phyloP scores from a whole-genome alignment of 1,140 invertebrate species.

The Dendroctonus valens region DNA sequence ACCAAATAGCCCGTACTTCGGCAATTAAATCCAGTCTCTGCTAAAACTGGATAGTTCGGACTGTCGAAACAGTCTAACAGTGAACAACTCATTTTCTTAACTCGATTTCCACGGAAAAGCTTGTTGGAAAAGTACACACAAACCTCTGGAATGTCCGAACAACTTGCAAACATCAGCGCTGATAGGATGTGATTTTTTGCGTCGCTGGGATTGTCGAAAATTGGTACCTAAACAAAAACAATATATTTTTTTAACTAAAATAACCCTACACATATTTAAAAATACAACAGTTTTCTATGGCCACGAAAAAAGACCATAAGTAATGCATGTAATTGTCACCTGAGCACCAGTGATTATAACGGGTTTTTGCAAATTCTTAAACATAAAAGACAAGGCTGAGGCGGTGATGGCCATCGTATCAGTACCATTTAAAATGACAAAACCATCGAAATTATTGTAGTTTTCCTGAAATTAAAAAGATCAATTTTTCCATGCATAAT shows the following conservation, averaged over 20 bases:
- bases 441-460: slow-evolving; percentile 74
- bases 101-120: slow-evolving; percentile 88
- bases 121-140: slow-evolving; percentile 88
- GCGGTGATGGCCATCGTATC: slow-evolving; percentile 96
- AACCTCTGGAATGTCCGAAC: slow-evolving; percentile 90
- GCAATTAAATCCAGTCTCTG: slow-evolving; percentile 74
- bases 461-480: slow-evolving; percentile 37
- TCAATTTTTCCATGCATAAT: no score
- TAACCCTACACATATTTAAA: no score
- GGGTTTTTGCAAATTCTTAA: slow-evolving; percentile 92
- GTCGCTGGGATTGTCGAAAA: slow-evolving; percentile 87
- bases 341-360: slow-evolving; percentile 93
- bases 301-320: not conserved
- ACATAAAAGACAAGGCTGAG: slow-evolving; percentile 93
- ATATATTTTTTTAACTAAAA: no score
- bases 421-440: slow-evolving; percentile 94
- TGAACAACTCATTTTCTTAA: slow-evolving; percentile 77
- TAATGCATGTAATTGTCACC: slow-evolving; percentile 49
- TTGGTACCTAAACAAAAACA: slow-evolving; percentile 77
- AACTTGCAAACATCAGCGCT: slow-evolving; percentile 88
- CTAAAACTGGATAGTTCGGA: slow-evolving; percentile 85
- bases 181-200: slow-evolving; percentile 91
- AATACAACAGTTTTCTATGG: not conserved
- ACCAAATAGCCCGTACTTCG: slow-evolving; percentile 51
- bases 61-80: slow-evolving; percentile 87